Percentiles rank a stretch among this genome's conserved stretches.
These are phyloP conservation scores for Drosophila chauvacae DNA, from an alignment of 1,140 invertebrate genomes.

Conservation along the genomic window DNA sequence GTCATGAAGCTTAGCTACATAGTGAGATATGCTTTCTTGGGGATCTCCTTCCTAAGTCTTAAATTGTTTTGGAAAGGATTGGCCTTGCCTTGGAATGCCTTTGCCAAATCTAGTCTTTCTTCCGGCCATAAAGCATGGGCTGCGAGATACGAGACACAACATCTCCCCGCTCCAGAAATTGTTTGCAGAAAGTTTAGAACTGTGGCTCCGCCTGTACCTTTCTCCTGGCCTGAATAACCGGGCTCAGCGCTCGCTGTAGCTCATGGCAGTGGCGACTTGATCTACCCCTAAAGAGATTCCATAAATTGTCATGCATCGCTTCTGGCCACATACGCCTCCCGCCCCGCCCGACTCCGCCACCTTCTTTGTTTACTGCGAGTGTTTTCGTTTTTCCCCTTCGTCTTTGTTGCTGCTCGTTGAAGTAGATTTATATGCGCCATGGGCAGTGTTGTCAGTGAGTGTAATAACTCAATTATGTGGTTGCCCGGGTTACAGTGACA, in stretches of 20 bases:
- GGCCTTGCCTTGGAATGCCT: constrained; percentile 9
- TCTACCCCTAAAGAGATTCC: constrained; percentile 29
- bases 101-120: constrained; percentile 12
- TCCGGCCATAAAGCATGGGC: constrained; percentile 7
- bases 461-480: constrained; percentile 77
- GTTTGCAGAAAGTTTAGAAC: constrained; percentile 11
- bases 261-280: constrained; percentile 27
- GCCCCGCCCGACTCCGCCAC: not conserved
- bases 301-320: constrained; percentile 45
- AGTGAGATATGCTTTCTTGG: not conserved
- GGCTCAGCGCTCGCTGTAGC: constrained; percentile 14
- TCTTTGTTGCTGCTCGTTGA: constrained; percentile 40
- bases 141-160: not conserved
- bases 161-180: not conserved
- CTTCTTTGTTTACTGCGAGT: constrained; percentile 34
- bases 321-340: constrained; percentile 8
- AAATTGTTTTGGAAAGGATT: constrained; percentile 12
- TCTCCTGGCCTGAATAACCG: not conserved
- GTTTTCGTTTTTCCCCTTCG: constrained; percentile 18
- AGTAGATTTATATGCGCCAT: constrained; percentile 39
- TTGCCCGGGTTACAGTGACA: constrained; percentile 65
- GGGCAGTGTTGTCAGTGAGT: constrained; percentile 43
- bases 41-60: not conserved
- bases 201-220: constrained; percentile 5
- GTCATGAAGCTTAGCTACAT: not conserved